Conservation (phyloP, 2,888 invertebrate genomes). For the Lacanobia wlatinum region DNA sequence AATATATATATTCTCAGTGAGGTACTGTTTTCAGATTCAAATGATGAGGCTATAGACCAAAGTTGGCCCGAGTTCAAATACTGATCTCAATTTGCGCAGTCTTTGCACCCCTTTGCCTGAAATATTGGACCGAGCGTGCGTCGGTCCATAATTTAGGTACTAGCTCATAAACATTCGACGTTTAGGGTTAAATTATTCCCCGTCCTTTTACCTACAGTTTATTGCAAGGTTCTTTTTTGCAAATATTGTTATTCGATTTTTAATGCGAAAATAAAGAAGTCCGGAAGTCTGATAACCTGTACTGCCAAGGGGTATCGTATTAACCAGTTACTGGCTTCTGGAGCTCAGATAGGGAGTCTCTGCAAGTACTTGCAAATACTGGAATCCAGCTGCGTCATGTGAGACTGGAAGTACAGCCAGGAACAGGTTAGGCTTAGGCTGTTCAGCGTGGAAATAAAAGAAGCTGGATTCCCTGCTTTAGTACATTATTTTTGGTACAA, state of each 20-base stretch:
- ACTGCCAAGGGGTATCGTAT: background rate
- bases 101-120: constrained; percentile 75
- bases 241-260: background rate
- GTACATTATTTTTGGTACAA: background rate
- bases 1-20: background rate
- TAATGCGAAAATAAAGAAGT: background rate
- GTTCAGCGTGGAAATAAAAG: background rate
- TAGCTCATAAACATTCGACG: constrained; percentile 43
- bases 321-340: background rate
- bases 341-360: background rate
- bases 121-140: constrained; percentile 77
- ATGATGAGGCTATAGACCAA: constrained; percentile 17
- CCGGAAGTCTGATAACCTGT: background rate
- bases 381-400: background rate
- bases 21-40: constrained; percentile 15
- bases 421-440: background rate
- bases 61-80: constrained; percentile 63
- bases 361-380: background rate
- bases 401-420: background rate
- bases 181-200: constrained; percentile 39
- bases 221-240: background rate
- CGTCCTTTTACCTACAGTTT: background rate
- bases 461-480: too few relatives aligned
- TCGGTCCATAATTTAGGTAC: constrained; percentile 66
- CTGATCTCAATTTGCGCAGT: constrained; percentile 73